These are phyloP conservation scores for Sminthurinus aureus DNA, from an alignment of 2,888 invertebrate genomes.

Conservation along the genomic window DNA sequence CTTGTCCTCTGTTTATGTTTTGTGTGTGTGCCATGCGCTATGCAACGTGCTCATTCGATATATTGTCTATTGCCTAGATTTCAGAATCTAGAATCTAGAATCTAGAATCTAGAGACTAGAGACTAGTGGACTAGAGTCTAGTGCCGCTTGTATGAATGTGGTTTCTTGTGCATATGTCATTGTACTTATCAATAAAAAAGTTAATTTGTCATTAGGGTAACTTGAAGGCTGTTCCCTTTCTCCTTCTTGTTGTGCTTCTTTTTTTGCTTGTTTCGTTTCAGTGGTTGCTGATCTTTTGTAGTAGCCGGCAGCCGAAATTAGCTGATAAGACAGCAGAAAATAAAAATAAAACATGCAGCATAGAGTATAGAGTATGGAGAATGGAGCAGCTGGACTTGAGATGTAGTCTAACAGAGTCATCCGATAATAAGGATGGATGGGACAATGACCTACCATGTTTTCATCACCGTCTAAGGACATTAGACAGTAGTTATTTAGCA, in stretches of 20 bases:
- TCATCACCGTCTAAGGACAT: too few relatives aligned
- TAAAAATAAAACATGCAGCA: too few relatives aligned
- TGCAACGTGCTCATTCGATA: not conserved
- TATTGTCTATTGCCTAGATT: too few relatives aligned
- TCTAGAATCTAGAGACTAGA: too few relatives aligned
- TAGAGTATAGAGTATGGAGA: too few relatives aligned
- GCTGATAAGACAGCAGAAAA: too few relatives aligned
- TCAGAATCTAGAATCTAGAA: too few relatives aligned
- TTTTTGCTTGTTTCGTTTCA: not conserved
- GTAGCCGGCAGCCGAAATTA: too few relatives aligned
- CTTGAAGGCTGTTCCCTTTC: not conserved
- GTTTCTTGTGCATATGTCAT: not conserved
- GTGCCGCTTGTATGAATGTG: too few relatives aligned
- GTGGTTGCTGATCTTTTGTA: not conserved
- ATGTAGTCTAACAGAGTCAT: constrained; percentile 3
- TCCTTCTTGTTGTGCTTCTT: not conserved
- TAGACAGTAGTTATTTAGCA: too few relatives aligned
- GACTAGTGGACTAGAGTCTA: too few relatives aligned
- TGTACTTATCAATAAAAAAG: constrained; percentile 24
- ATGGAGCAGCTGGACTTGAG: not conserved
- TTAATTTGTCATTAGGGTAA: constrained; percentile 36
- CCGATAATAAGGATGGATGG: constrained; percentile 33
- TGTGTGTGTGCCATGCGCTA: not conserved
- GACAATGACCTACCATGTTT: constrained; percentile 28
- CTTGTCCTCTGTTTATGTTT: not conserved